These are phyloP conservation scores for Xiphorhynchus elegans DNA, from an alignment of 2,113 vertebrate species.

Conservation along the genomic window DNA sequence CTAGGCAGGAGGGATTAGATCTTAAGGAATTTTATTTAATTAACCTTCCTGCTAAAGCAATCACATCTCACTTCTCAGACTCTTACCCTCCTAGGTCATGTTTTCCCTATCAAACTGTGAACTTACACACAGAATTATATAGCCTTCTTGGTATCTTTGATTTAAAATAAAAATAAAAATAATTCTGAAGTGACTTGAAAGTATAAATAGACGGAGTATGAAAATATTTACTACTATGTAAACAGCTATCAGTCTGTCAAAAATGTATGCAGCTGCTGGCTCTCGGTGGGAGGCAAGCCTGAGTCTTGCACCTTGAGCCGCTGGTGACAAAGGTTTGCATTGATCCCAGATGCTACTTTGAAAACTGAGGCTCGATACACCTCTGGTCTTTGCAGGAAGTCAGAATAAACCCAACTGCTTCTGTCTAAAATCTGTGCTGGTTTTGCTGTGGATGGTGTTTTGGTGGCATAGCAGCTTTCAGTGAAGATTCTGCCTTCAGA, in stretches of 20 bases:
- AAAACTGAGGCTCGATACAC: neutral
- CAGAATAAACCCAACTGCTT: neutral
- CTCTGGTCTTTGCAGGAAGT: neutral
- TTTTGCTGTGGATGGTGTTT: neutral
- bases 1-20: neutral
- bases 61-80: neutral
- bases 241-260: neutral
- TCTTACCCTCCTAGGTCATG: slow-evolving; percentile 8
- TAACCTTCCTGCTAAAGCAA: slow-evolving; percentile 26
- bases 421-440: neutral
- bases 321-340: slow-evolving; percentile 21
- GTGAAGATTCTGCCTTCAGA: neutral
- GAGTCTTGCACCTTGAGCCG: neutral
- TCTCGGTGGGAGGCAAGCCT: neutral
- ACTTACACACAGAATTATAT: neutral
- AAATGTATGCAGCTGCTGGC: neutral
- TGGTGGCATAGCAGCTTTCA: neutral
- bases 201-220: neutral
- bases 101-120: slow-evolving; percentile 33
- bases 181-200: neutral
- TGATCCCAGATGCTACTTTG: neutral
- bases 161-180: neutral
- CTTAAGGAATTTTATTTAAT: slow-evolving; percentile 49
- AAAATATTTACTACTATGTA: slow-evolving; percentile 19
- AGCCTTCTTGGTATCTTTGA: neutral